Base-by-base conservation (phyloP, 2,113 vertebrate genomes). In the Upupa epops region DNA sequence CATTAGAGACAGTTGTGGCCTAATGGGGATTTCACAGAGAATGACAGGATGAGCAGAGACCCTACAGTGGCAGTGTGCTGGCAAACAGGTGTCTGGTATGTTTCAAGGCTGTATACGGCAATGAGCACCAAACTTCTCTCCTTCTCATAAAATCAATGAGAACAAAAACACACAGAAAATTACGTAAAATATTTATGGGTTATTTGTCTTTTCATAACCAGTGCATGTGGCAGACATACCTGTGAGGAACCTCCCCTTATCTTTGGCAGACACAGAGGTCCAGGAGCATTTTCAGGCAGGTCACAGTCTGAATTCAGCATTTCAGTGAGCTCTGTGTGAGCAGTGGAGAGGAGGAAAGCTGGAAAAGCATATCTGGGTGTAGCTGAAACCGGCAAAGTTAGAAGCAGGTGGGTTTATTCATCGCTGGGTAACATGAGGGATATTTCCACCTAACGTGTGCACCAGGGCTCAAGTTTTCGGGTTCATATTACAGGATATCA, bases 201-300 rank as follows among this genome's bases (percentile, higher is more conserved):
- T 91, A 36, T 91, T 80, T 91, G 31, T 83, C 61, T 86, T 95
- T 90, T 90, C 88, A 69, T 78, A 86, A 68, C 36, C 0, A 5
- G 52, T 74, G 2, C 28, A 32, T 72, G 63, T 64, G 58, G 25
- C 58, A 34, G 74, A 52, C 0, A 13, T 78, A 63, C 80, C 80
- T 91, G 16, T 90, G 83, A 59, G 95, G 84, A 83, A 91, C 34
- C n/a, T 74, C 16, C 21, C 26, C 40, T 48, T 59, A 4, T 56
- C 48, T 79, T 65, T 80, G 40, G 49, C 88, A 69, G 73, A 45
- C 42, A 51, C 24, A 68, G 61, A 54, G 45, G 75, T 34, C 86
- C 1, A 8, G 34, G 29, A 77, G 69, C 79, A 22, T 86, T 75
- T 83, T 72, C 22, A n/a, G 71, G 34, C 5, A 2, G 77, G 61